These are phyloP conservation scores for Epinephelus cyanopodus DNA, from an alignment of 2,113 vertebrate genomes.

Conservation along the genomic window DNA sequence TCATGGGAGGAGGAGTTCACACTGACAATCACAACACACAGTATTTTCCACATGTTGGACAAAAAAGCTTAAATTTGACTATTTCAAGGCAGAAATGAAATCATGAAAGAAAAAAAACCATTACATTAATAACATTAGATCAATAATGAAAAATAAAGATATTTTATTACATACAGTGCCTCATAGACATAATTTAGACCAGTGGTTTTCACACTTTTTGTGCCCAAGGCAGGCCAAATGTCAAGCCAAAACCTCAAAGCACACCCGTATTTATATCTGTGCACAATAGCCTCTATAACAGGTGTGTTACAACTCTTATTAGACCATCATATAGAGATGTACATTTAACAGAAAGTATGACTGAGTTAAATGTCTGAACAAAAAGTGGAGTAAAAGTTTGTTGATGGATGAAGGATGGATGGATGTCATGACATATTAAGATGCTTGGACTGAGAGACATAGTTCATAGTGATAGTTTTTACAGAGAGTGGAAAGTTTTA, in stretches of 20 bases:
- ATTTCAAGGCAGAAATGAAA: no score
- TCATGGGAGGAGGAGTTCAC: not conserved
- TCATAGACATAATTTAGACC: not conserved
- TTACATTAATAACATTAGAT: no score
- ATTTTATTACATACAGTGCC: not conserved
- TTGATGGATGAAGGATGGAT: not conserved
- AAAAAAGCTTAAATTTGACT: not conserved
- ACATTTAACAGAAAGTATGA: not conserved
- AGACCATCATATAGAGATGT: not conserved
- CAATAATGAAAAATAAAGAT: not conserved
- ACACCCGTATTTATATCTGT: no score
- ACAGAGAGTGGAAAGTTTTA: not conserved
- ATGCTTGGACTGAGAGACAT: not conserved
- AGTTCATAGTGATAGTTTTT: not conserved
- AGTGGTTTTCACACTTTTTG: no score
- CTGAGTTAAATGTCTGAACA: not conserved
- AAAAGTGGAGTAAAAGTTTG: not conserved
- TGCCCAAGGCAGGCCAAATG: no score
- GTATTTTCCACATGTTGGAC: not conserved
- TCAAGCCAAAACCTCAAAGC: no score
- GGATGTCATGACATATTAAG: not conserved
- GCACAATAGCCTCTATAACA: no score
- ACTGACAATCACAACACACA: not conserved
- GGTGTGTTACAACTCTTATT: no score
- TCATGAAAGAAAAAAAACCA: no score